phyloP scores from a whole-genome alignment of 2,888 invertebrate genomes.

The Pediacus dermestoides region DNA sequence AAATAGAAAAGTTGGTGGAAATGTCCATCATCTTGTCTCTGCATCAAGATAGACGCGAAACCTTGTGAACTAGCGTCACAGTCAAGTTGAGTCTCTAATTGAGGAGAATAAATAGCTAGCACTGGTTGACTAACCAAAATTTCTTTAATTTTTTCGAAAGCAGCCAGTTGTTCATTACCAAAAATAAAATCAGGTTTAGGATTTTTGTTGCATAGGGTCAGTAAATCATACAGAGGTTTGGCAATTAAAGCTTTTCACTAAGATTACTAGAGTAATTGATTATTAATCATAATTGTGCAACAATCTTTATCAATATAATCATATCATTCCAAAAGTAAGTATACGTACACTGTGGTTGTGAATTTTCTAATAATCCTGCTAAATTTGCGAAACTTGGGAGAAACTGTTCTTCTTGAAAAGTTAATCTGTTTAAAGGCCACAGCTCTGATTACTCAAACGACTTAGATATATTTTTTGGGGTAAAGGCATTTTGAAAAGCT shows the following conservation, averaged over 20 bases:
- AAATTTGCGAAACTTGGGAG: slow-evolving; percentile 18
- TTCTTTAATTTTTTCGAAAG: slow-evolving; percentile 10
- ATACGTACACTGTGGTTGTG: too few species aligned
- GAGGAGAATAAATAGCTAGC: slow-evolving; percentile 9
- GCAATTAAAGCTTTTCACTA: too few species aligned
- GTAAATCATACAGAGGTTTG: slow-evolving; percentile 7
- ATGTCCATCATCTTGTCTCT: slow-evolving; percentile 11
- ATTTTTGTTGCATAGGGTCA: not conserved
- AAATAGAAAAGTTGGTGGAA: slow-evolving; percentile 14
- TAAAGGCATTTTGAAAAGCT: slow-evolving; percentile 16
- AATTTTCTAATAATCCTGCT: too few species aligned
- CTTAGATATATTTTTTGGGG: slow-evolving; percentile 22
- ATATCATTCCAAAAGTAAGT: too few species aligned
- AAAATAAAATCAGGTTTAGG: not conserved
- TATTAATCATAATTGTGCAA: too few species aligned
- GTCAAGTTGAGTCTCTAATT: slow-evolving; percentile 9
- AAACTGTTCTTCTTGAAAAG: slow-evolving; percentile 25
- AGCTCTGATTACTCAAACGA: slow-evolving; percentile 28
- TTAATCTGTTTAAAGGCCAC: slow-evolving; percentile 25
- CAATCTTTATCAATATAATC: too few species aligned
- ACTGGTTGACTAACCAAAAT: slow-evolving; percentile 9
- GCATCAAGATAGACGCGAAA: slow-evolving; percentile 11
- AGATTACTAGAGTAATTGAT: too few species aligned
- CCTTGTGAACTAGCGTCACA: slow-evolving; percentile 12
- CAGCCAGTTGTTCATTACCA: slow-evolving; percentile 4